phyloP scores from a whole-genome alignment of 2,888 invertebrate genomes.

The Cyclophora albipunctata region DNA sequence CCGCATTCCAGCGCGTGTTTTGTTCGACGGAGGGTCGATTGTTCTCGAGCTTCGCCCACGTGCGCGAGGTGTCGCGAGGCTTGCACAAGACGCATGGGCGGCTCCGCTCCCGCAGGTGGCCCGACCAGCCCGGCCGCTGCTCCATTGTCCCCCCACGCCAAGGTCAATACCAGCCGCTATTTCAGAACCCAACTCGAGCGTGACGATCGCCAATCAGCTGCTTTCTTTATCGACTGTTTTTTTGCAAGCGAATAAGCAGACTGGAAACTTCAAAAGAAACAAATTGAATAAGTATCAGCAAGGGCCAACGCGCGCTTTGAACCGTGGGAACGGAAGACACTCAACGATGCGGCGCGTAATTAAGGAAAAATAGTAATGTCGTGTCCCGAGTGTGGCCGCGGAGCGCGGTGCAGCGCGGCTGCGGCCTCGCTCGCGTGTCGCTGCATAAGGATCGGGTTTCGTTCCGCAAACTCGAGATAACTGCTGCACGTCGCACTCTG shows the following conservation, averaged over 20 bases:
- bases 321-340: slow-evolving; percentile 29
- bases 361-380: slow-evolving; percentile 19
- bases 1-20: slow-evolving; percentile 58
- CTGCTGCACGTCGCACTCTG: slow-evolving; percentile 43
- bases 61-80: slow-evolving; percentile 40
- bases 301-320: no score
- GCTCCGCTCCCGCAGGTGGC: slow-evolving; percentile 46
- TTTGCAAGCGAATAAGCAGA: slow-evolving; percentile 14
- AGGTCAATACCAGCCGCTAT: slow-evolving; percentile 10
- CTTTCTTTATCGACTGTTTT: slow-evolving; percentile 10
- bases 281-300: no score
- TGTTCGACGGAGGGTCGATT: slow-evolving; percentile 54
- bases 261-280: slow-evolving; percentile 8
- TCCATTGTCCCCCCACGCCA: slow-evolving; percentile 16
- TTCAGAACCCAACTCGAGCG: slow-evolving; percentile 28
- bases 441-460: slow-evolving; percentile 63
- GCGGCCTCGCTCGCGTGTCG: slow-evolving; percentile 59
- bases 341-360: slow-evolving; percentile 18
- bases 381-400: not conserved
- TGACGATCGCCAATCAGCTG: slow-evolving; percentile 26
- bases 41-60: slow-evolving; percentile 58
- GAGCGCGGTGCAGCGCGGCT: slow-evolving; percentile 16
- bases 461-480: slow-evolving; percentile 71
- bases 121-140: not conserved
- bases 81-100: slow-evolving; percentile 46